Evolutionary conservation across 2,113 vertebrate species (phyloP), one percentile per base, ranked within the genome.

Genomic region (Illadopsis cleaveri): DNA sequence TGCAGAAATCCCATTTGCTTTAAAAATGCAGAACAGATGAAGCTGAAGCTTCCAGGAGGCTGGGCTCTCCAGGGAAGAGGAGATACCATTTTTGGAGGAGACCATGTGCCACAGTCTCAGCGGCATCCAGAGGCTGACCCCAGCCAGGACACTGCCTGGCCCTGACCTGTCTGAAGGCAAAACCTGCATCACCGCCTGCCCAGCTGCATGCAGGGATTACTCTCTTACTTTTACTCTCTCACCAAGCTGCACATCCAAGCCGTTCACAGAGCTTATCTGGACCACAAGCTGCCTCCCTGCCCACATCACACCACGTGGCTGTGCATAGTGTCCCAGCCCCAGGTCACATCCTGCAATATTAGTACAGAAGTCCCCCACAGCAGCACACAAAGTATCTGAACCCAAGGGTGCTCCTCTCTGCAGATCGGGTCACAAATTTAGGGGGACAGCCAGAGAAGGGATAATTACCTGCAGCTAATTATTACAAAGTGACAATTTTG

Each of bases 221-320:
- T 42, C 73, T 78, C 78, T 85, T 12, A 5, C 66, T 76, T 42
- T 38, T 35, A 47, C 47, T 45, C 45, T 22, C 45, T 47, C 45
- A 47, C 58, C 54, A 23, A 90, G 70, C 12, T 78, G 42, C 31
- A 6, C 22, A 82, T 15, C 66, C 0, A 0, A 94, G 53, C 45
- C 0, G 0, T 65, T 25, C 79, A 31, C 9, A 1, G 62, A 88
- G 66, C 66, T 85, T n/a, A 90, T 44, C 48, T 10, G 21, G 44
- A 79, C 53, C 44, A 48, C 2, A 6, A 76, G 62, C 68, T 64
- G 76, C 58, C 71, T 82, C 68, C 57, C n/a, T 61, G 79, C n/a
- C 40, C 1, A 0, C 18, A 21, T 47, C 1, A 0, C 20, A 22
- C 56, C 65, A 54, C 1, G 0, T 1, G 22, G n/a, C n/a, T 10